phyloP scores from a whole-genome alignment of 2,888 invertebrate genomes.

The Dugesia japonica region DNA sequence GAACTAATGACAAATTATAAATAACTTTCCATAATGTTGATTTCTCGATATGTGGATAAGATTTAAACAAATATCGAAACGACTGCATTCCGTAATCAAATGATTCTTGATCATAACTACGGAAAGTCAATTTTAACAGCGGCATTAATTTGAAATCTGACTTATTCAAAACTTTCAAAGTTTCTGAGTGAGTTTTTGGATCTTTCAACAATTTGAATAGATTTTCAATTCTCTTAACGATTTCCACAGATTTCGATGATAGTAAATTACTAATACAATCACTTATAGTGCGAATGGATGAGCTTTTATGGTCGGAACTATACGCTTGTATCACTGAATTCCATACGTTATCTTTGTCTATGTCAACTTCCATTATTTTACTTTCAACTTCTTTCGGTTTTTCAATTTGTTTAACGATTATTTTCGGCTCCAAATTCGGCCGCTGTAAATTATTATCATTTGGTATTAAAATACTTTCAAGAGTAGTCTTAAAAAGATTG shows the following conservation, averaged over 20 bases:
- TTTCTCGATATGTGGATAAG: not conserved
- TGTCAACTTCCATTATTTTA: not conserved
- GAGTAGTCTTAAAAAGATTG: not conserved
- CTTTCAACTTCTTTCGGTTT: not conserved
- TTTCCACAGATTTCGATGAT: not conserved
- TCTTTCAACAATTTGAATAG: not conserved
- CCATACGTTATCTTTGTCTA: not conserved
- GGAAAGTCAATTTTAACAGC: not conserved
- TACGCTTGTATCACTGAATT: not conserved
- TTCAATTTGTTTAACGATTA: not conserved
- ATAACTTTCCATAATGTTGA: constrained; percentile 4
- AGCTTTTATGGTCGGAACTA: not conserved
- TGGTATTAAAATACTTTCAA: not conserved
- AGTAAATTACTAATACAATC: not conserved
- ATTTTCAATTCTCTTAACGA: not conserved
- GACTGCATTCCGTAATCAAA: not conserved
- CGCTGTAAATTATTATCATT: not conserved
- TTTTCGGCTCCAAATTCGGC: not conserved
- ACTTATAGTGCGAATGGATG: not conserved
- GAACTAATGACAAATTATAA: constrained; percentile 3
- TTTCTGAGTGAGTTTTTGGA: constrained; percentile 10
- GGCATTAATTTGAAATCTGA: not conserved
- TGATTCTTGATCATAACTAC: not conserved
- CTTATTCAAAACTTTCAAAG: not conserved
- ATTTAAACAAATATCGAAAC: not conserved